Percentiles rank a stretch among this genome's conserved stretches.
These are phyloP conservation scores for Chelidonichthys spinosus DNA, from an alignment of 2,797 vertebrate species.

Conservation along the genomic window DNA sequence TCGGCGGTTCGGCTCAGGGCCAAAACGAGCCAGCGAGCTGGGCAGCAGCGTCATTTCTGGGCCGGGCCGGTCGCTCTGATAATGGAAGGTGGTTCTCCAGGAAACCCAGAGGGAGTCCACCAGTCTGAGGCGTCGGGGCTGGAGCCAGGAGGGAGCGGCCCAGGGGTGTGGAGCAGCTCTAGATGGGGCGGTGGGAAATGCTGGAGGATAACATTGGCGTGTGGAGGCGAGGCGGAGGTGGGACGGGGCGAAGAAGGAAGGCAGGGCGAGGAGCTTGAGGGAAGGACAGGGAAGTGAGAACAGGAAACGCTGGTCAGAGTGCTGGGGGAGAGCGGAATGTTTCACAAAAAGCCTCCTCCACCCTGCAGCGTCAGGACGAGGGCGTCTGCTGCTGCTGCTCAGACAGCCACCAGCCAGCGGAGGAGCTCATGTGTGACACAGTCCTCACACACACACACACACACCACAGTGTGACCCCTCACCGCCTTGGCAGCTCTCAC, in stretches of 20 bases:
- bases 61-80: conserved; percentile 70
- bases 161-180: conserved; percentile 35
- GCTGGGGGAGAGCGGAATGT: conserved; percentile 85
- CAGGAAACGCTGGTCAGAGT: conserved; percentile 86
- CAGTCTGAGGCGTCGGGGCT: conserved; percentile 72
- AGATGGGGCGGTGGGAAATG: conserved; percentile 69
- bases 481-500: conserved; percentile 65
- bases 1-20: conserved; percentile 18
- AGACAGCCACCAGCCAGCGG: conserved; percentile 52
- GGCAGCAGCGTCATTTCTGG: conserved; percentile 46
- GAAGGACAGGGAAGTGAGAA: conserved; percentile 74
- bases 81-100: conserved; percentile 87
- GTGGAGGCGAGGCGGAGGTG: conserved; percentile 36
- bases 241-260: conserved; percentile 40
- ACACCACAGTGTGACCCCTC: conserved; percentile 70
- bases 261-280: conserved; percentile 35
- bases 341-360: conserved; percentile 82
- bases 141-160: conserved; percentile 27
- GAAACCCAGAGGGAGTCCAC: conserved; percentile 84
- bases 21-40: conserved; percentile 26
- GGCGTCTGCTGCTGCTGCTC: conserved; percentile 72
- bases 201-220: conserved; percentile 52
- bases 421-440: conserved; percentile 55
- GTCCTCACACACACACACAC: conserved; percentile 22
- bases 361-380: conserved; percentile 85